Percentiles rank a stretch among this genome's conserved stretches.
phyloP scores from a whole-genome alignment of 2,797 vertebrate species.

The Gephyroberyx darwinii region DNA sequence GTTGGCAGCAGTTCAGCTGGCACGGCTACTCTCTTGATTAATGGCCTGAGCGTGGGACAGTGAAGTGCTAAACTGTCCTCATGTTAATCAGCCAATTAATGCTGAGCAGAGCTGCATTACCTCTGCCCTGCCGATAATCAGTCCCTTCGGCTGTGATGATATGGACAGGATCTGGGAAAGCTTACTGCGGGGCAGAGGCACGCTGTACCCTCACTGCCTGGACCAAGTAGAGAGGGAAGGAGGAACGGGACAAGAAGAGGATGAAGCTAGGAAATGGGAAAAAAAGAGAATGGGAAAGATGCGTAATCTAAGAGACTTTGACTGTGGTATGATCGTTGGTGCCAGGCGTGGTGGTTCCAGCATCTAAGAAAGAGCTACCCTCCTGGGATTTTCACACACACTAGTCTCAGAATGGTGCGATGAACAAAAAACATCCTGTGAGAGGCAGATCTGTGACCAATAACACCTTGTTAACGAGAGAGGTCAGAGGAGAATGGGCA shows the following conservation, averaged over 20 bases:
- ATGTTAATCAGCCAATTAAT: constrained; percentile 85
- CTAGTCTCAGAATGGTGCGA: too few relatives aligned
- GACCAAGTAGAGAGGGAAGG: constrained; percentile 3
- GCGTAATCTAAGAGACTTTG: too few relatives aligned
- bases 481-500: too few relatives aligned
- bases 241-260: constrained; percentile 9
- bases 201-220: neutral
- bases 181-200: constrained; percentile 33
- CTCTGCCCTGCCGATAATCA: constrained; percentile 72
- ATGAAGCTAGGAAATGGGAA: constrained; percentile 8
- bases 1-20: constrained; percentile 78
- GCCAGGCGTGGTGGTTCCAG: too few relatives aligned
- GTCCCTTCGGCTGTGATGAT: constrained; percentile 62
- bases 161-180: constrained; percentile 44
- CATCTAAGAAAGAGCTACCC: too few relatives aligned
- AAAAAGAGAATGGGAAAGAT: neutral
- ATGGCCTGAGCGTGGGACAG: constrained; percentile 74
- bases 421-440: too few relatives aligned
- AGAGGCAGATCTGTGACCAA: too few relatives aligned
- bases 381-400: too few relatives aligned
- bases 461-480: too few relatives aligned
- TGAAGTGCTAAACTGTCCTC: constrained; percentile 81
- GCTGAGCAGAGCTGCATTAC: constrained; percentile 70
- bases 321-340: too few relatives aligned
- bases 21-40: constrained; percentile 71